Base-by-base conservation (phyloP, 2,113 vertebrate genomes). In the Eclectus roratus region DNA sequence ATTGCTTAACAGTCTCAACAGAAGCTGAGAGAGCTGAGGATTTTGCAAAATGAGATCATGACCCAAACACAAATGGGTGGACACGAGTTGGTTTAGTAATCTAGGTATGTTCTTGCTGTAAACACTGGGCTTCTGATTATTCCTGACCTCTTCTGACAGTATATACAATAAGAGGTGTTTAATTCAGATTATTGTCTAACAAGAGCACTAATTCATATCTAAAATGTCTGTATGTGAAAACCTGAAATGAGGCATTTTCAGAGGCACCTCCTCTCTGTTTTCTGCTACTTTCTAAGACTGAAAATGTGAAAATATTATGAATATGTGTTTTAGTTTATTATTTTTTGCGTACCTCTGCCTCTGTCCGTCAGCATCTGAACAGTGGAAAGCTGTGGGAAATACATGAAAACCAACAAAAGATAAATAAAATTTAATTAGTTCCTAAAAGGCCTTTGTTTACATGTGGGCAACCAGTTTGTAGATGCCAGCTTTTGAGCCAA, bases 381-480 rank as follows among this genome's bases (percentile, higher is more conserved):
- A 49, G 21, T 27, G 13, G 24, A 88, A 79, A 27, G 2, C 43
- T 46, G 18, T 44, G 37, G n/a, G 47, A 81, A 95, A 87, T 17
- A 91, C 88, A 89, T n/a, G 28, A 86, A 58, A 85, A 56, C 17
- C 19, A 77, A 33, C 18, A 60, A 44, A 84, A 79, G 25, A 88
- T 19, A 94, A 68, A 93, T 44, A 78, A 55, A 70, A 72, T 78
- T 46, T 61, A 55, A 20, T 56, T 61, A 93, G 28, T 13, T 11
- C 65, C 41, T 82, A 58, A 80, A 92, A 93, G 72, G 41, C 25
- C 35, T 91, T 90, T 80, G 52, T 94, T 94, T 94, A 84, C 12
- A 33, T 58, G n/a, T 35, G 65, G 25, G 17, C 9, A 77, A 66
- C 13, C 63, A 55, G 43, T 63, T 73, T 83, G 66, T 63, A 91